A percentile compares a stretch with the other conserved stretches of the same genome.
These are phyloP conservation scores for Urocitellus parryii DNA, from an alignment of 2,113 vertebrate genomes.

Conservation along the genomic window DNA sequence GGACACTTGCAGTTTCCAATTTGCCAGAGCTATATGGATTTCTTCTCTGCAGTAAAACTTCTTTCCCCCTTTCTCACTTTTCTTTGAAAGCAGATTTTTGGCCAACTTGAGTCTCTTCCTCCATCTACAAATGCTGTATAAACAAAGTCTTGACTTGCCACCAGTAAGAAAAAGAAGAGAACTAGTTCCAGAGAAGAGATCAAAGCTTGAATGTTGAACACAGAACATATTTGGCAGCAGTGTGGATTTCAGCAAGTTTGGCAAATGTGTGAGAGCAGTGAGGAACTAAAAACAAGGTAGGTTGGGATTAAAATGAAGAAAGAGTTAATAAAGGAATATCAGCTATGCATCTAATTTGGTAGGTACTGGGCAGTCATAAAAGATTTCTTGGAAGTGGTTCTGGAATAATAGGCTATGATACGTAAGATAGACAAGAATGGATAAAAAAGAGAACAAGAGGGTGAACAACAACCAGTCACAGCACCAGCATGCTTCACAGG, in stretches of 20 bases:
- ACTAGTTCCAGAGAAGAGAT: not conserved
- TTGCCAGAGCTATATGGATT: no score
- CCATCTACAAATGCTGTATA: not conserved
- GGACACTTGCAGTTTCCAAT: not conserved
- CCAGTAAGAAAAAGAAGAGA: not conserved
- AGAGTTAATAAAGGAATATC: not conserved
- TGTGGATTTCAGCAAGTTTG: not conserved
- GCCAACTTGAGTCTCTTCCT: not conserved
- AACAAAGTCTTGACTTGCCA: not conserved
- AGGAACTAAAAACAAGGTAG: not conserved
- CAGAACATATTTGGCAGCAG: not conserved
- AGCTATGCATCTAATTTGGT: not conserved
- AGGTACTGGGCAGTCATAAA: not conserved
- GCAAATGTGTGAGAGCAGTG: not conserved
- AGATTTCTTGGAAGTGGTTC: not conserved
- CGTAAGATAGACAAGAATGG: not conserved
- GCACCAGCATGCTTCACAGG: not conserved
- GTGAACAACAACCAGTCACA: not conserved
- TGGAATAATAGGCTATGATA: not conserved
- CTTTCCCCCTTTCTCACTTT: not conserved
- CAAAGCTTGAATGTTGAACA: not conserved
- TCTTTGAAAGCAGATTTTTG: not conserved
- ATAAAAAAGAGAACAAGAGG: not conserved
- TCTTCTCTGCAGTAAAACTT: not conserved
- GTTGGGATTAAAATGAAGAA: not conserved